Percentiles rank a stretch among this genome's conserved stretches.
Conservation (phyloP, 1,140 invertebrate genomes). For the Papilio polytes region DNA sequence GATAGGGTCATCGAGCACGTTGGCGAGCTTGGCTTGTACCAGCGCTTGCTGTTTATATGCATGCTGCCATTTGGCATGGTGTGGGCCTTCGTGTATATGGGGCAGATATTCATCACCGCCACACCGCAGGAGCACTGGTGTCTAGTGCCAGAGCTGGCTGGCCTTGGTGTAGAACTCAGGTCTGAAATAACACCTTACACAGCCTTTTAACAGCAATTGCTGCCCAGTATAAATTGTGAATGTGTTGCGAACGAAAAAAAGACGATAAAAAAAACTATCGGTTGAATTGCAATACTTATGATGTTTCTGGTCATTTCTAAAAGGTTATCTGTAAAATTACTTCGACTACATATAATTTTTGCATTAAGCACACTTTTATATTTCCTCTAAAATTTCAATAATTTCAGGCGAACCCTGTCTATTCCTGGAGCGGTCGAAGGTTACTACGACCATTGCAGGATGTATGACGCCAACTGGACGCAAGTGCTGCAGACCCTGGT, state of each 20-base stretch:
- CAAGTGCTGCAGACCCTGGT: conserved; percentile 53
- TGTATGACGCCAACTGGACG: conserved; percentile 63
- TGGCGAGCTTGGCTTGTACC: conserved; percentile 64
- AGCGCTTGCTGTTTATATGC: conserved; percentile 55
- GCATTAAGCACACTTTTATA: too few relatives aligned
- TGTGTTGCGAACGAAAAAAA: too few relatives aligned
- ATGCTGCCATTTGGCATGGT: conserved; percentile 61
- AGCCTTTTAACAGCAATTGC: background rate
- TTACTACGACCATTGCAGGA: conserved; percentile 56
- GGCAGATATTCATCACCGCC: conserved; percentile 67
- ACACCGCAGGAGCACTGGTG: conserved; percentile 70
- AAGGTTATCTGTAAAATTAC: background rate
- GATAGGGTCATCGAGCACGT: conserved; percentile 53
- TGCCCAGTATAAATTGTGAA: too few relatives aligned
- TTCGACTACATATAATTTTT: too few relatives aligned
- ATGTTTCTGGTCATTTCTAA: too few relatives aligned
- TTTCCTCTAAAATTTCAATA: background rate
- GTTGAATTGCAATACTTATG: too few relatives aligned
- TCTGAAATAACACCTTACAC: conserved; percentile 14
- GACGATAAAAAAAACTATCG: too few relatives aligned
- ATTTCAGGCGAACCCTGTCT: conserved; percentile 57
- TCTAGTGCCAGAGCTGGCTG: conserved; percentile 58
- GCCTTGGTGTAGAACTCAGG: conserved; percentile 57
- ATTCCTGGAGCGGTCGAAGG: conserved; percentile 50
- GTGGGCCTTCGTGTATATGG: conserved; percentile 60